Conservation (phyloP, 2,888 invertebrate species). For the Dryobotodes eremita region DNA sequence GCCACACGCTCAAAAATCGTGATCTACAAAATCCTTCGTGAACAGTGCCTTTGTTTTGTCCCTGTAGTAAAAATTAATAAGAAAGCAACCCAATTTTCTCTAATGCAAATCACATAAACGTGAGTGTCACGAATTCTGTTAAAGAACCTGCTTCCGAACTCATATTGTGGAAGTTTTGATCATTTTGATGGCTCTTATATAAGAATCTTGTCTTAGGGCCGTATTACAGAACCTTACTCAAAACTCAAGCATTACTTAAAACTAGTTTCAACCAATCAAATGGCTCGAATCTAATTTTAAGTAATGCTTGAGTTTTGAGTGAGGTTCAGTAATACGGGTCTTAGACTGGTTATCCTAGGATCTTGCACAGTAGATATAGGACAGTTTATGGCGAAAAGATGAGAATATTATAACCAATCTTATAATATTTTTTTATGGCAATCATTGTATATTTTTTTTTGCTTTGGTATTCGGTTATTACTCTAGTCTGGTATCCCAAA, state of each 20-base stretch:
- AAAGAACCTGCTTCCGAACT: neutral
- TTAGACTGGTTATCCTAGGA: too few relatives aligned
- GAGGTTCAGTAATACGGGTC: too few relatives aligned
- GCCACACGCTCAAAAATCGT: neutral
- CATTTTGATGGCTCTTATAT: neutral
- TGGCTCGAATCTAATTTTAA: too few relatives aligned
- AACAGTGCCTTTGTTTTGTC: too few relatives aligned
- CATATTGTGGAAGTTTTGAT: neutral
- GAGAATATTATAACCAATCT: neutral
- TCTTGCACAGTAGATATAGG: neutral
- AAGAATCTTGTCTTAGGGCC: neutral
- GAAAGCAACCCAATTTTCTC: neutral
- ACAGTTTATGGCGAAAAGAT: neutral
- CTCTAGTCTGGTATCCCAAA: constrained; percentile 50
- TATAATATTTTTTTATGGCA: constrained; percentile 9
- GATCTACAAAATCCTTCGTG: too few relatives aligned
- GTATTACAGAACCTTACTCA: too few relatives aligned
- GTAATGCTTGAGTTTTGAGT: too few relatives aligned
- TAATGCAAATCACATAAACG: neutral
- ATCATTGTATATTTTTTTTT: neutral
- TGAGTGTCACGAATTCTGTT: neutral
- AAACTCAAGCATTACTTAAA: too few relatives aligned
- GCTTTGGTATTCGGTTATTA: neutral
- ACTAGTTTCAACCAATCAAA: too few relatives aligned
- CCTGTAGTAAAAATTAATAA: neutral